Evolutionary conservation across 1,140 invertebrate genomes (phyloP).

Genomic region (Papilio aristodemus): DNA sequence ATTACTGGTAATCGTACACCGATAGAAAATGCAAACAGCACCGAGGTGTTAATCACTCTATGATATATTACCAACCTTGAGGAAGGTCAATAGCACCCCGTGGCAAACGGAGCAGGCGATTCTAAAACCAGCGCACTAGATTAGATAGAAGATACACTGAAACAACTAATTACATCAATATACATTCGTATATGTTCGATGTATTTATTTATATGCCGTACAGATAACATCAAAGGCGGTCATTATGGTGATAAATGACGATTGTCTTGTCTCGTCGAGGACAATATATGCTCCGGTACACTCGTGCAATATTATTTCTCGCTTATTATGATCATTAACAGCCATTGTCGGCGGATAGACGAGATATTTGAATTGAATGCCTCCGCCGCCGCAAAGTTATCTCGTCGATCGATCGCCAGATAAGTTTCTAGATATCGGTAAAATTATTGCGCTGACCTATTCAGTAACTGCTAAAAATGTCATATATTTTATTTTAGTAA

Average conservation of each 20-base stretch:
- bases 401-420: constrained; percentile 63
- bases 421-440: constrained; percentile 55
- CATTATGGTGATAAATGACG: constrained; percentile 75
- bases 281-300: constrained; percentile 71
- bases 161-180: constrained; percentile 31
- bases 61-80: constrained; percentile 57
- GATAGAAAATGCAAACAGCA: constrained; percentile 48
- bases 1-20: constrained; percentile 41
- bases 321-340: constrained; percentile 73
- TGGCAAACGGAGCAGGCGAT: constrained; percentile 39
- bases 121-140: constrained; percentile 25
- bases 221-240: constrained; percentile 77
- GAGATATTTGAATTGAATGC: constrained; percentile 75
- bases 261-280: constrained; percentile 72
- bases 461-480: constrained; percentile 21
- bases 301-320: constrained; percentile 72
- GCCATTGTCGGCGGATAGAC: constrained; percentile 67
- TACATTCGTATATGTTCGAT: constrained; percentile 44
- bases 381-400: constrained; percentile 61
- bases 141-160: constrained; percentile 8
- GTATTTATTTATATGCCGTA: constrained; percentile 57
- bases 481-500: constrained; percentile 24
- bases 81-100: constrained; percentile 59
- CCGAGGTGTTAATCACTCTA: constrained; percentile 52
- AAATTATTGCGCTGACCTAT: constrained; percentile 44